Base-by-base conservation (phyloP, 1,140 invertebrate species). In the Danaus plexippus region DNA sequence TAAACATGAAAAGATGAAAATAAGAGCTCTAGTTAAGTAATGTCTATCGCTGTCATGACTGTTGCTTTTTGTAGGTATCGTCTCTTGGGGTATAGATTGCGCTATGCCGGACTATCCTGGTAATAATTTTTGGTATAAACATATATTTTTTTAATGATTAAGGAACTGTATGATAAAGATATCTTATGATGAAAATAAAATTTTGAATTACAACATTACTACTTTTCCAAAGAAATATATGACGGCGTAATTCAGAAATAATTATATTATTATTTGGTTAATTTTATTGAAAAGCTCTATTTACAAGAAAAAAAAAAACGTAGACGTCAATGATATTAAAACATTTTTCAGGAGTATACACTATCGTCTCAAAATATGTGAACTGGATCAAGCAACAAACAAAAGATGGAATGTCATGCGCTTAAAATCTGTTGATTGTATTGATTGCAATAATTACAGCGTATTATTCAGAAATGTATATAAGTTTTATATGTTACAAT, bases 41-140 rank as follows among this genome's bases (percentile, higher is more conserved):
- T 32, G 22, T 32, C 22, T 32, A 2, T 32, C 22, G 1, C 5
- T 32, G 2, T 32, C 22, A 32, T 32, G 1, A 7, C 4, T 32
- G 22, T 32, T 32, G 22, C 22, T 32, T 11, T 59, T 67, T 76
- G 61, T 52, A 88, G 88, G 88, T 45, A 84, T 89, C 40, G 87
- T 90, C 3, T 90, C 89, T 0, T 91, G 90, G 90, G 90, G 90
- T 8, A 88, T 90, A 11, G 90, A 90, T 52, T 92, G 91, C 61
- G 90, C 89, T 8, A 85, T 80, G 59, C 80, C 73, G 51, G 88
- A 87, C 48, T 87, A 87, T 52, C 90, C 90, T 61, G 81, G 83
- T 87, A 71, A 58, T 43, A 53, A 67, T 68, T 68, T 58, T 53
- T 73, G 44, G 10, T 12, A 41, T 15, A 11, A n/a, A 47, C 67